These are phyloP conservation scores for Cuculus canorus DNA, from an alignment of 2,797 vertebrate genomes.

Conservation along the genomic window DNA sequence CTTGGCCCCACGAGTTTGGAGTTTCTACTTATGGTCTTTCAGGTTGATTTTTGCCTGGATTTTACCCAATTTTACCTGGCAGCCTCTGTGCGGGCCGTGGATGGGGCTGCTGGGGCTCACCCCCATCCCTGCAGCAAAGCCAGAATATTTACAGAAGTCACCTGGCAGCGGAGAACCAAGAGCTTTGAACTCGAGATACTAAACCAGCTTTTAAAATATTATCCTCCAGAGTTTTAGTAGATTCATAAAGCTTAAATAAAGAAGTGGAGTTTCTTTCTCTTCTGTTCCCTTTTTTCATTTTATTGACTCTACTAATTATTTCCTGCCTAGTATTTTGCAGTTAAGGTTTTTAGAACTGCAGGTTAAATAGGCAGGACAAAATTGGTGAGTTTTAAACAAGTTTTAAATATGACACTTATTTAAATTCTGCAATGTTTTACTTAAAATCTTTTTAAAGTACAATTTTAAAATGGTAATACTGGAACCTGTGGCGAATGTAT, in stretches of 20 bases:
- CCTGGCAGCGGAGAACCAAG: not conserved
- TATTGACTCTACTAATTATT: not conserved
- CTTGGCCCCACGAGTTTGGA: fast-evolving
- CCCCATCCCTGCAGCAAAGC: not conserved
- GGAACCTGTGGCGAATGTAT: not conserved
- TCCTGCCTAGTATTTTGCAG: not conserved
- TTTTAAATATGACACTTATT: not conserved
- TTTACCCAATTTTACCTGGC: not conserved
- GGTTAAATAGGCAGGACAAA: not conserved
- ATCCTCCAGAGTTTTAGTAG: not conserved
- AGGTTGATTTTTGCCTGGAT: not conserved
- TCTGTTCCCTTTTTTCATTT: not conserved
- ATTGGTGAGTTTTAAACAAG: not conserved
- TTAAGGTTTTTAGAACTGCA: not conserved
- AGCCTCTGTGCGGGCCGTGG: not conserved
- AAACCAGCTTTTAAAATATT: not conserved
- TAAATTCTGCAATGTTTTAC: not conserved
- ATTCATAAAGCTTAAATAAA: not conserved
- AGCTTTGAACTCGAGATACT: not conserved
- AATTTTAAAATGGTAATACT: not conserved
- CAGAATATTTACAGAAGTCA: not conserved
- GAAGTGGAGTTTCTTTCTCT: not conserved
- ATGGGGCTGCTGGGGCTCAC: not conserved
- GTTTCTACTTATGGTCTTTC: not conserved
- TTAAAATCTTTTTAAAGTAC: not conserved